Evolutionary conservation across 2,797 vertebrate species (phyloP).

Genomic region (Triplophysa bombifrons): DNA sequence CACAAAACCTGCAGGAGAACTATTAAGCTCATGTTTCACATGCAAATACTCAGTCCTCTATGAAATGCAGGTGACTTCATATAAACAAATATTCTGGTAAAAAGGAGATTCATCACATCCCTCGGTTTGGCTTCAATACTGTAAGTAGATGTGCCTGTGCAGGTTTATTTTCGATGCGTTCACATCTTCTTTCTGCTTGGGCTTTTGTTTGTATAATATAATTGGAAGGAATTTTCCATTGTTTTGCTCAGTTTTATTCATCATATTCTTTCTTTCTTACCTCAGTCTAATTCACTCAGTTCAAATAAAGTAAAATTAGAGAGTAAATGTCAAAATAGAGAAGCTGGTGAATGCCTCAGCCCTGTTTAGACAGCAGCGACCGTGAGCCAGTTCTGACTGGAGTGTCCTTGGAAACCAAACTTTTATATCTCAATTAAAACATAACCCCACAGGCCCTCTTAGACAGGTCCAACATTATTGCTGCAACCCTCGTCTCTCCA

Average conservation of each 20-base stretch:
- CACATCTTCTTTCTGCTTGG: conserved; percentile 31
- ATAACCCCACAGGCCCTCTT: conserved; percentile 69
- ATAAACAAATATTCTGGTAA: conserved; percentile 58
- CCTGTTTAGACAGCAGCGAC: conserved; percentile 59
- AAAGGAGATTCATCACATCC: conserved; percentile 18
- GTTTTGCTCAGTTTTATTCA: conserved; percentile 56
- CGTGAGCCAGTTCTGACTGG: conserved; percentile 57
- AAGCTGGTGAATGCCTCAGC: conserved; percentile 4
- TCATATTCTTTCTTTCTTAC: conserved; percentile 28
- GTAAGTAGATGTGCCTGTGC: conserved; percentile 61
- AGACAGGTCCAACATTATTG: conserved; percentile 73
- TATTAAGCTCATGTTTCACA: conserved; percentile 34
- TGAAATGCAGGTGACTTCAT: conserved; percentile 31
- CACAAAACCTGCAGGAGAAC: not conserved
- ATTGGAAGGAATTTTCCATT: conserved; percentile 5
- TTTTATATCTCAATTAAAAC: conserved; percentile 81
- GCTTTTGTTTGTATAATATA: conserved; percentile 39
- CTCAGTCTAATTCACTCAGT: not conserved
- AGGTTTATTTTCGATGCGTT: conserved; percentile 55
- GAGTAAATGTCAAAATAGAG: not conserved
- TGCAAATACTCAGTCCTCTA: conserved; percentile 42
- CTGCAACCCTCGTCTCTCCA: conserved; percentile 76
- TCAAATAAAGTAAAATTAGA: conserved; percentile 3
- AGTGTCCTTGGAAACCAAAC: conserved; percentile 75
- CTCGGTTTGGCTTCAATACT: conserved; percentile 46